A percentile compares a stretch with the other conserved stretches of the same genome.
These are phyloP conservation scores for Apocheima hispidaria DNA, from an alignment of 2,888 invertebrate species.

Conservation along the genomic window DNA sequence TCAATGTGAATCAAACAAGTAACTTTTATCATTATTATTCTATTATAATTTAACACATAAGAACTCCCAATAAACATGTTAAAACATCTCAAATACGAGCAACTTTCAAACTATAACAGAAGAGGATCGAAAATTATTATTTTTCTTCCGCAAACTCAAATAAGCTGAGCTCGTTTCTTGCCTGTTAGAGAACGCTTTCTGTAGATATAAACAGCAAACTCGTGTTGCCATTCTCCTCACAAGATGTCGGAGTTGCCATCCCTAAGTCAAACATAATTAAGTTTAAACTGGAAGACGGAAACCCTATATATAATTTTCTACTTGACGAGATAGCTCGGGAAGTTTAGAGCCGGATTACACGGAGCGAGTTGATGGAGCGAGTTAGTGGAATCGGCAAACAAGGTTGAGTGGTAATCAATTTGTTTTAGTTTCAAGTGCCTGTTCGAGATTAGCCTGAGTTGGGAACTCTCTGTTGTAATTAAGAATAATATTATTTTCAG, in stretches of 20 bases:
- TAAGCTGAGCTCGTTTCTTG: slow-evolving; percentile 10
- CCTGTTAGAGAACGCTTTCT: slow-evolving; percentile 8
- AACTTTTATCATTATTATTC: not conserved
- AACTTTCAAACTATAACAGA: slow-evolving; percentile 7
- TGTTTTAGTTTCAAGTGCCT: slow-evolving; percentile 22
- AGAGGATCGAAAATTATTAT: slow-evolving; percentile 15
- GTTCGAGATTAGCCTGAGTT: slow-evolving; percentile 3
- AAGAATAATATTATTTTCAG: not conserved
- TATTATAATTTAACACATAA: not conserved
- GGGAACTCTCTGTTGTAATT: not conserved
- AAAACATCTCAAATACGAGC: slow-evolving; percentile 6
- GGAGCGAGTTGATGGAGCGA: slow-evolving; percentile 25
- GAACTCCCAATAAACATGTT: not conserved
- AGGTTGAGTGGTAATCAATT: slow-evolving; percentile 21
- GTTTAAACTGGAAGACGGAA: slow-evolving; percentile 49
- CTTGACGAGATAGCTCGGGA: slow-evolving; percentile 47
- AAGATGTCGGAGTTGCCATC: slow-evolving; percentile 29
- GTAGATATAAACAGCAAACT: slow-evolving; percentile 11
- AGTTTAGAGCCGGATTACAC: slow-evolving; percentile 32
- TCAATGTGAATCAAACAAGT: not conserved
- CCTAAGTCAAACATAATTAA: slow-evolving; percentile 56
- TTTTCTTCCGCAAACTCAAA: slow-evolving; percentile 20
- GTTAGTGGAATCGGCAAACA: slow-evolving; percentile 23
- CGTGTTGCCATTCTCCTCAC: slow-evolving; percentile 7
- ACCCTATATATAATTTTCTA: slow-evolving; percentile 61